Percentiles rank a stretch among this genome's conserved stretches.
These are phyloP conservation scores for Amphilophus citrinellus DNA, from an alignment of 2,113 vertebrate genomes.

Conservation along the genomic window DNA sequence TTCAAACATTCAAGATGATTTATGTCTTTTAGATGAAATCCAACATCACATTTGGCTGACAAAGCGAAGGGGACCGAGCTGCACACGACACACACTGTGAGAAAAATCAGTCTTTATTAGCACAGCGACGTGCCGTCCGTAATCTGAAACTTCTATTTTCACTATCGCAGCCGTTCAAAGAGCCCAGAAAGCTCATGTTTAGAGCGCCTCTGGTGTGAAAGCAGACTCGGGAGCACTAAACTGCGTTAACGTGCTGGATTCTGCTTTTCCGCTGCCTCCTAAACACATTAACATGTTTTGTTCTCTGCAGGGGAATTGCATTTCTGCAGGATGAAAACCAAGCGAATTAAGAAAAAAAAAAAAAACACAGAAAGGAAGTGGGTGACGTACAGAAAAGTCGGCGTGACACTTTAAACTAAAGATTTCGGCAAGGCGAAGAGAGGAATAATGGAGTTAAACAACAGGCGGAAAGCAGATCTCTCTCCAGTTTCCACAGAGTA, in stretches of 20 bases:
- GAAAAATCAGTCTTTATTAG: neutral
- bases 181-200: neutral
- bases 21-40: conserved; percentile 25
- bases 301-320: conserved; percentile 18
- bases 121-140: neutral
- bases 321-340: conserved; percentile 14
- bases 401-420: conserved; percentile 1
- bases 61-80: neutral
- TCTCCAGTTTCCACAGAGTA: neutral
- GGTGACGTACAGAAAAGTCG: neutral
- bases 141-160: neutral
- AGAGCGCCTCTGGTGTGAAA: neutral
- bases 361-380: neutral
- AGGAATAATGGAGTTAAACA: conserved; percentile 14
- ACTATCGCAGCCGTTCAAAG: neutral
- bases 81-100: neutral
- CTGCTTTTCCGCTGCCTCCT: neutral
- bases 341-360: neutral
- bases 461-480: conserved; percentile 3
- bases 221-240: neutral
- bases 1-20: conserved; percentile 27
- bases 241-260: neutral
- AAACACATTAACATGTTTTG: conserved; percentile 16
- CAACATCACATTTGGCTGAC: neutral
- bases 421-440: neutral